Evolutionary conservation across 2,113 vertebrate species (phyloP).

Genomic region (Neotoma lepida): DNA sequence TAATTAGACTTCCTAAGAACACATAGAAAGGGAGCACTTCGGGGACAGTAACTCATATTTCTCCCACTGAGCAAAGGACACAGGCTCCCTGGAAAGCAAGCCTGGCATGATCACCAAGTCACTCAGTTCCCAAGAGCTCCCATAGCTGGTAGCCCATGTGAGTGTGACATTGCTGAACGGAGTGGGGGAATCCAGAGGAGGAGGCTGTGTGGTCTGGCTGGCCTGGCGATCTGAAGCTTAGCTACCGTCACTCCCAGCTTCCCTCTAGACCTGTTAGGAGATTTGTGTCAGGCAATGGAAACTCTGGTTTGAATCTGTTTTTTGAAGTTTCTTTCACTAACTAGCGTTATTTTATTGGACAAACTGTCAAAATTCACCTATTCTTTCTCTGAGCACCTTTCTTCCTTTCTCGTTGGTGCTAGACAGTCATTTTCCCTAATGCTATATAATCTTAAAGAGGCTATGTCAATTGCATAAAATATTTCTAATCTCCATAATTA

Average conservation of each 20-base stretch:
- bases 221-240: conserved; percentile 33
- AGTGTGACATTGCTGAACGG: not conserved
- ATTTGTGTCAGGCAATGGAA: conserved; percentile 57
- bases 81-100: conserved; percentile 40
- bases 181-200: not conserved
- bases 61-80: conserved; percentile 56
- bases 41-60: conserved; percentile 46
- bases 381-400: conserved; percentile 55
- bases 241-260: not conserved
- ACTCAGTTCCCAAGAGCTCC: not conserved
- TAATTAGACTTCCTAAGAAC: conserved; percentile 68
- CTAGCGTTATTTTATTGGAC: conserved; percentile 71
- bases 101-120: not conserved
- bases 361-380: conserved; percentile 72
- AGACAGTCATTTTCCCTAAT: conserved; percentile 70
- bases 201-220: not conserved
- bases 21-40: conserved; percentile 59
- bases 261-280: conserved; percentile 52
- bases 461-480: conserved; percentile 79
- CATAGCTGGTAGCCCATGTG: not conserved
- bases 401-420: conserved; percentile 62
- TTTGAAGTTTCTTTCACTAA: conserved; percentile 45
- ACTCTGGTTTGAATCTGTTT: conserved; percentile 46
- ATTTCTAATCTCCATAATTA: conserved; percentile 82
- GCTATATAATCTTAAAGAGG: conserved; percentile 75